phyloP scores from a whole-genome alignment of 2,888 invertebrate species.

The Calameuta pallipes region DNA sequence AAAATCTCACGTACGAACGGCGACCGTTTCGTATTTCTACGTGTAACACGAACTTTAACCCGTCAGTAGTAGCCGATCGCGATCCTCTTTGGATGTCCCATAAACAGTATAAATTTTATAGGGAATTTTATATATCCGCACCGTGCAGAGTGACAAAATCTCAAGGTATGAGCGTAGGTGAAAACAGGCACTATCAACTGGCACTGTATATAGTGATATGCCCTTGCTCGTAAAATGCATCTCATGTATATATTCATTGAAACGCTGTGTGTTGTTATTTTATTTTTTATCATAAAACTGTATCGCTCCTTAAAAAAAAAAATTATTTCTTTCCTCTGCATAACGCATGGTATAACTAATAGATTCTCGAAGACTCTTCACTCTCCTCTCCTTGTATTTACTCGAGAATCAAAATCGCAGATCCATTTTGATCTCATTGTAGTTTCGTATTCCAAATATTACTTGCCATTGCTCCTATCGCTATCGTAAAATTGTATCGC shows the following conservation, averaged over 20 bases:
- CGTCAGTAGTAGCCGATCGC: not conserved
- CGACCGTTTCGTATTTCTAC: not conserved
- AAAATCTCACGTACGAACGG: not conserved
- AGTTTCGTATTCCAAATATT: not conserved
- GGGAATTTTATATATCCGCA: slow-evolving; percentile 1
- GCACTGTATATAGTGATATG: slow-evolving; percentile 29
- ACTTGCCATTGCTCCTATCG: no score
- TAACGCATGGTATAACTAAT: not conserved
- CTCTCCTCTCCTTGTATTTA: not conserved
- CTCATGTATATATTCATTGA: slow-evolving; percentile 41
- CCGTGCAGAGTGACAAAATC: not conserved
- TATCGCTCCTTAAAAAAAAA: not conserved
- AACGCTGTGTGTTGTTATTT: not conserved
- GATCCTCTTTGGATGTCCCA: not conserved
- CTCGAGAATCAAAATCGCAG: not conserved
- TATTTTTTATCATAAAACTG: not conserved
- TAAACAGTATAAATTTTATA: not conserved
- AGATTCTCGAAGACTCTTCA: not conserved
- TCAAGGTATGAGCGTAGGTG: not conserved
- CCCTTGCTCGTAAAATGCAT: slow-evolving; percentile 35
- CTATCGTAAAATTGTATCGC: not conserved
- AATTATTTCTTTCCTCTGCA: not conserved
- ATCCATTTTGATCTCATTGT: not conserved
- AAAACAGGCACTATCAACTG: not conserved
- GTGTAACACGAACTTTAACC: not conserved